Percentiles rank a stretch among this genome's conserved stretches.
Conservation (phyloP, 37 sponge, comb jelly and placozoan genomes). For the Halisarca cf. caerulea region DNA sequence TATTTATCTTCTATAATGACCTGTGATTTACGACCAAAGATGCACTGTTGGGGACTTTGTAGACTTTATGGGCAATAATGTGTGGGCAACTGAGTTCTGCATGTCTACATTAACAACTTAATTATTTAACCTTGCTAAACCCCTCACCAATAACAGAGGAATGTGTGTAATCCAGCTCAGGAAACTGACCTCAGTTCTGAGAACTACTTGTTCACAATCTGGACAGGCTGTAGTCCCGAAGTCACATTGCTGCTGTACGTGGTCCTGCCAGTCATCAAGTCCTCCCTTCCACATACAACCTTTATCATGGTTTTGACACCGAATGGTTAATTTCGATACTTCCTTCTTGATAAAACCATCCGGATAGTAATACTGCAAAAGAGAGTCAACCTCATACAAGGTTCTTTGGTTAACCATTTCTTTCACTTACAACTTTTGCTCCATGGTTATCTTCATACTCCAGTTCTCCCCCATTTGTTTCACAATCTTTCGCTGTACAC, state of each 20-base stretch:
- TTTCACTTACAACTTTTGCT: background rate
- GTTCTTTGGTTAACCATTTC: too few relatives aligned
- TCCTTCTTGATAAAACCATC: conserved; percentile 62
- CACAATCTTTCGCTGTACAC: conserved; percentile 2
- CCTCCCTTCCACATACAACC: conserved; percentile 60
- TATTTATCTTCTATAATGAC: too few relatives aligned
- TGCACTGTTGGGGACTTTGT: too few relatives aligned
- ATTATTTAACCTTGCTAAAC: too few relatives aligned
- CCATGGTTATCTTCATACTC: background rate
- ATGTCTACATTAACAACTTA: too few relatives aligned
- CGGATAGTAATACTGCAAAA: conserved; percentile 58
- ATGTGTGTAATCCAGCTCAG: too few relatives aligned
- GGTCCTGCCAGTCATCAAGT: background rate
- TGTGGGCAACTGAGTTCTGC: too few relatives aligned
- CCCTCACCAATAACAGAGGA: too few relatives aligned
- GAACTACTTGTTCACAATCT: background rate
- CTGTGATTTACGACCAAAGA: too few relatives aligned
- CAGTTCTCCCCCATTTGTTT: background rate
- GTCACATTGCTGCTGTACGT: background rate
- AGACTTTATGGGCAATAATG: too few relatives aligned
- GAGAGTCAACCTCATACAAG: too few relatives aligned
- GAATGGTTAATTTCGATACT: conserved; percentile 11
- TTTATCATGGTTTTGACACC: conserved; percentile 3
- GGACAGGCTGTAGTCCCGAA: conserved; percentile 9
- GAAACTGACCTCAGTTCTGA: background rate